Conservation (phyloP, 2,113 vertebrate species). For the Aldabrachelys gigantea region DNA sequence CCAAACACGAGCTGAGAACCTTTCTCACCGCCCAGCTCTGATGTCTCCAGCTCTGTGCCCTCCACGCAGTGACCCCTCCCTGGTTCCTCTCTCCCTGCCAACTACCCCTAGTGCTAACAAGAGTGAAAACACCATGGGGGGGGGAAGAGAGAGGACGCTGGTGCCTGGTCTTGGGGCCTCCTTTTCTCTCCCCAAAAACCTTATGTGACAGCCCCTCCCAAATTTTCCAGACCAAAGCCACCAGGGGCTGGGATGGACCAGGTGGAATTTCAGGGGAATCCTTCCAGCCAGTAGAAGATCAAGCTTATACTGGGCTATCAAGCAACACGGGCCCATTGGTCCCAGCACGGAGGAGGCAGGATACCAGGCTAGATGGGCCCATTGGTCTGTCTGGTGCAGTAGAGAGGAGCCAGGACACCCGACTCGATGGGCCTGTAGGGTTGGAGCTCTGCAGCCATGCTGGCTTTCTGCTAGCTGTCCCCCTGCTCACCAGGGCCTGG, state of each 20-base stretch:
- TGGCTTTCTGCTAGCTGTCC: background rate
- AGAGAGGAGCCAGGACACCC: background rate
- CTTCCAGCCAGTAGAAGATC: background rate
- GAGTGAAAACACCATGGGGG: background rate
- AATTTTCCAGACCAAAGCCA: background rate
- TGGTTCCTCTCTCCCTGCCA: background rate
- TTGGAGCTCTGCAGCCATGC: background rate
- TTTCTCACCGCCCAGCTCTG: background rate
- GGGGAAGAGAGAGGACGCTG: too few relatives aligned
- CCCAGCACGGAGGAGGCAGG: background rate
- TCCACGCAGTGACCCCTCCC: background rate
- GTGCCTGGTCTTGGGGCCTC: background rate
- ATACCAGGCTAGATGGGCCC: background rate
- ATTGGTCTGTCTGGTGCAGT: background rate
- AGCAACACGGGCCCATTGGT: background rate
- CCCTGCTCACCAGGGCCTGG: conserved; percentile 71
- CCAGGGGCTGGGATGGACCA: background rate
- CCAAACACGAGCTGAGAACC: background rate
- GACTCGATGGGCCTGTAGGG: background rate
- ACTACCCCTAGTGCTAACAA: background rate
- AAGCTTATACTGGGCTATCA: background rate
- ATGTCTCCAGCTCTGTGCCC: background rate
- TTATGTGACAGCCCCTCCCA: background rate
- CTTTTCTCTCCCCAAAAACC: background rate
- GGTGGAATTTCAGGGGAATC: background rate